Evolutionary conservation across 2,888 invertebrate species (phyloP).

Genomic region (Allygus modestus): DNA sequence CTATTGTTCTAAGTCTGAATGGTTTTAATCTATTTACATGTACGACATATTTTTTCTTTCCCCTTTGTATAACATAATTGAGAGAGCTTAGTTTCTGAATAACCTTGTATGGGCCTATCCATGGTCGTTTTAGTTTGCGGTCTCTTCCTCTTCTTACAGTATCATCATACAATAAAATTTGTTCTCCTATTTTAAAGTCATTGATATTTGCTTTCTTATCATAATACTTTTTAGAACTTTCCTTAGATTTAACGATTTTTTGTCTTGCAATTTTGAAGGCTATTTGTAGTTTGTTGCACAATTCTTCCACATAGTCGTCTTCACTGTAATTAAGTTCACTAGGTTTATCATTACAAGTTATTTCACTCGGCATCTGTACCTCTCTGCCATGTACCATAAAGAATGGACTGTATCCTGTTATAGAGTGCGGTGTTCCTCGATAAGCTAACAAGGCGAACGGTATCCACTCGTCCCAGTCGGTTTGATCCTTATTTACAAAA

Average conservation of each 20-base stretch:
- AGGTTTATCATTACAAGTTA: not conserved
- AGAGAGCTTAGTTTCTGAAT: not conserved
- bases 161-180: slow-evolving; percentile 22
- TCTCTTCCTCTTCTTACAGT: slow-evolving; percentile 50
- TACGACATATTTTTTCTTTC: slow-evolving; percentile 3
- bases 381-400: slow-evolving; percentile 19
- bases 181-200: slow-evolving; percentile 12
- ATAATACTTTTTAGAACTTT: slow-evolving; percentile 30
- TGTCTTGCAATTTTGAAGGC: not conserved
- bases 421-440: not conserved
- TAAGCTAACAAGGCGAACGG: slow-evolving; percentile 71
- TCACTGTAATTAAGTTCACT: not conserved
- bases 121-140: slow-evolving; percentile 39
- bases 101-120: slow-evolving; percentile 50
- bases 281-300: not conserved
- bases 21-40: slow-evolving; percentile 50
- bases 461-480: slow-evolving; percentile 72
- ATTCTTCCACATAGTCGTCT: slow-evolving; percentile 41
- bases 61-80: slow-evolving; percentile 43
- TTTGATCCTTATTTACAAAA: slow-evolving; percentile 69
- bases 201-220: slow-evolving; percentile 5
- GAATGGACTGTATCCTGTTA: not conserved
- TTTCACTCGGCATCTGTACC: slow-evolving; percentile 5
- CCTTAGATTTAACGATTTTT: slow-evolving; percentile 11
- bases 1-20: not conserved